Conservation (phyloP, 2,797 vertebrate species). For the Sylvilagus floridanus region DNA sequence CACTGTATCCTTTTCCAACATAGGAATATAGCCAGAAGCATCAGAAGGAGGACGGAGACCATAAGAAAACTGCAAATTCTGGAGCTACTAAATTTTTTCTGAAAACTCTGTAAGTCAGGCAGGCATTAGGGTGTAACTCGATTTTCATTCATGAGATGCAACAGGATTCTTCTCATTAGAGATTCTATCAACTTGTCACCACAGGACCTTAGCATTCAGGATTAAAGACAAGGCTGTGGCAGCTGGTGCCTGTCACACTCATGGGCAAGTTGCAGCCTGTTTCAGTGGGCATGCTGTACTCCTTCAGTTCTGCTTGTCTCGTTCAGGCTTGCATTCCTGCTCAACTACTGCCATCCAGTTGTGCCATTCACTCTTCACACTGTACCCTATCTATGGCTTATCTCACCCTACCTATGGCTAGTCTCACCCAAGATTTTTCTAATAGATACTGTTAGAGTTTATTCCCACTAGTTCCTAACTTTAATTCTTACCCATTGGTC, state of each 20-base stretch:
- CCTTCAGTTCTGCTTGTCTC: not conserved
- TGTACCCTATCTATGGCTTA: not conserved
- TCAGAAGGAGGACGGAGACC: not conserved
- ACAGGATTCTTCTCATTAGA: not conserved
- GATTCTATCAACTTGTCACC: not conserved
- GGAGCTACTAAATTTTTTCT: not conserved
- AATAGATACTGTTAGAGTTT: not conserved
- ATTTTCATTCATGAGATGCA: not conserved
- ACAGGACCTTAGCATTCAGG: not conserved
- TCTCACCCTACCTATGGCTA: not conserved
- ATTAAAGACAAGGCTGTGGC: not conserved
- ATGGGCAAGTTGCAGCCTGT: not conserved
- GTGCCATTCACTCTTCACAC: not conserved
- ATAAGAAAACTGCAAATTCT: not conserved
- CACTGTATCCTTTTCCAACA: not conserved
- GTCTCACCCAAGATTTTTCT: not conserved
- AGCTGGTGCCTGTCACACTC: not conserved
- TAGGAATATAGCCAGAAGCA: not conserved
- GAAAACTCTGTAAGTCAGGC: not conserved
- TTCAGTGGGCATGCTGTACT: not conserved
- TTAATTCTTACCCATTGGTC: not conserved
- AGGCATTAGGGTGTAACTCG: not conserved
- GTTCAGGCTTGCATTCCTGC: not conserved
- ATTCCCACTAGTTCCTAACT: not conserved
- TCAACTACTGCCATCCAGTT: not conserved